Percentiles rank a stretch among this genome's conserved stretches.
Evolutionary conservation across 2,888 invertebrate species (phyloP).

Genomic region (Furcula furcula): DNA sequence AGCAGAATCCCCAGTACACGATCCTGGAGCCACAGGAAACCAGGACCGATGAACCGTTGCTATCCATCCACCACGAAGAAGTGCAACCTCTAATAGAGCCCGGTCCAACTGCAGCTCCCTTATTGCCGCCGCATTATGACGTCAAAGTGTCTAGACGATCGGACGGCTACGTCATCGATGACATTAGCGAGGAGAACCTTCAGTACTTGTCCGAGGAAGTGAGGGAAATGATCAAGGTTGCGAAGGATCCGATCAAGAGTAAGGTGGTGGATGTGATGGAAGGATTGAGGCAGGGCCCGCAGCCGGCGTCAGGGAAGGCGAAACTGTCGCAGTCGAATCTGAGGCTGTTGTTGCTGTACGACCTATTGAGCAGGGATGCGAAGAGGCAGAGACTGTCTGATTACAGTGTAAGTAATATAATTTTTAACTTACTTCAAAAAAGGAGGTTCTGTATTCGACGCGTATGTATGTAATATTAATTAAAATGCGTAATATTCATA

Average conservation of each 20-base stretch:
- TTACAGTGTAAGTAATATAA: slow-evolving; percentile 78
- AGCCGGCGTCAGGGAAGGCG: slow-evolving; percentile 64
- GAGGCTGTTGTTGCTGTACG: slow-evolving; percentile 83
- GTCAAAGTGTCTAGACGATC: slow-evolving; percentile 54
- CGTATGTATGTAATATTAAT: no score
- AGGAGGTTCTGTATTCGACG: no score
- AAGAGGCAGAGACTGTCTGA: slow-evolving; percentile 83
- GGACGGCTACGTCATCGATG: slow-evolving; percentile 51
- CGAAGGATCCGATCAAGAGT: slow-evolving; percentile 58
- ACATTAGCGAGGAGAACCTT: slow-evolving; percentile 60
- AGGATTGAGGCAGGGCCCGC: slow-evolving; percentile 48
- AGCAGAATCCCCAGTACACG: slow-evolving; percentile 58
- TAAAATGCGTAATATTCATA: no score
- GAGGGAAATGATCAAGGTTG: slow-evolving; percentile 66
- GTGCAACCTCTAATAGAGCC: slow-evolving; percentile 67
- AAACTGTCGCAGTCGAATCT: slow-evolving; percentile 83
- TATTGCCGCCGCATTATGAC: slow-evolving; percentile 59
- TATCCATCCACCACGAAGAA: slow-evolving; percentile 56
- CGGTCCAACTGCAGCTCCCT: slow-evolving; percentile 40
- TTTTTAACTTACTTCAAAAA: no score
- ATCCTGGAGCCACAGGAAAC: slow-evolving; percentile 58
- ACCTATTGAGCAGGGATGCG: slow-evolving; percentile 84
- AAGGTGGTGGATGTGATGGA: slow-evolving; percentile 64
- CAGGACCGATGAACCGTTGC: slow-evolving; percentile 53
- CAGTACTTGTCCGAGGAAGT: slow-evolving; percentile 69